A percentile compares a stretch with the other conserved stretches of the same genome.
Conservation (phyloP, 2,113 vertebrate genomes). For the Cololabis saira region DNA sequence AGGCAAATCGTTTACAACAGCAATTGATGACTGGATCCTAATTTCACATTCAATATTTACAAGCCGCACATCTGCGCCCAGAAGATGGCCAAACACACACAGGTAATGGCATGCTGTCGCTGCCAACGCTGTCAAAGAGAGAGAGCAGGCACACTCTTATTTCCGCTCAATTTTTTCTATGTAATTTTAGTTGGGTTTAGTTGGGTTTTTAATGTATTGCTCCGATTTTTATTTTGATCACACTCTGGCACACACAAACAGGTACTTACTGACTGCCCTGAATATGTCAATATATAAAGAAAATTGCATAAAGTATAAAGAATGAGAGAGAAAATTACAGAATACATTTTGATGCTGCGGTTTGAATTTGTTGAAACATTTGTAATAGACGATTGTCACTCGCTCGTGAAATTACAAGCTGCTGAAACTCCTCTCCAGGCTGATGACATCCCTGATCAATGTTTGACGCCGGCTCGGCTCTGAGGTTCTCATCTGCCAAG, state of each 20-base stretch:
- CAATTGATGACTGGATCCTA: slow-evolving; percentile 63
- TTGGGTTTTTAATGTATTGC: slow-evolving; percentile 19
- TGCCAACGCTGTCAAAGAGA: slow-evolving; percentile 56
- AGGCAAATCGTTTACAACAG: slow-evolving; percentile 70
- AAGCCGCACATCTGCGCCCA: slow-evolving; percentile 47
- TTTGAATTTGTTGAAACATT: slow-evolving; percentile 32
- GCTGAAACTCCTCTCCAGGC: slow-evolving; percentile 11
- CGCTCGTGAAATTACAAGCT: slow-evolving; percentile 30
- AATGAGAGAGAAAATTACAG: not conserved
- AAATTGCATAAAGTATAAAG: slow-evolving; percentile 8
- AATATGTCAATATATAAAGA: slow-evolving; percentile 8
- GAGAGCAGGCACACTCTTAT: slow-evolving; percentile 36
- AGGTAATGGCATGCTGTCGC: slow-evolving; percentile 46
- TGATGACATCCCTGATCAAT: slow-evolving; percentile 36
- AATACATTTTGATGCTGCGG: not conserved
- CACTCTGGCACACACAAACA: slow-evolving; percentile 38
- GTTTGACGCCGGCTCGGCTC: slow-evolving; percentile 17
- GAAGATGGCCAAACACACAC: slow-evolving; percentile 27
- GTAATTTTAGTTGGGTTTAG: too few species aligned
- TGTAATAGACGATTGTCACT: slow-evolving; percentile 19
- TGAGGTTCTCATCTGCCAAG: slow-evolving; percentile 17
- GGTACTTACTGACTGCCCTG: slow-evolving; percentile 17
- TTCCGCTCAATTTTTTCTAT: slow-evolving; percentile 4
- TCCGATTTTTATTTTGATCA: slow-evolving; percentile 49
- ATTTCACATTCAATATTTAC: slow-evolving; percentile 75